These are phyloP conservation scores for Callaeas wilsoni DNA, from an alignment of 2,113 vertebrate species.

Conservation along the genomic window DNA sequence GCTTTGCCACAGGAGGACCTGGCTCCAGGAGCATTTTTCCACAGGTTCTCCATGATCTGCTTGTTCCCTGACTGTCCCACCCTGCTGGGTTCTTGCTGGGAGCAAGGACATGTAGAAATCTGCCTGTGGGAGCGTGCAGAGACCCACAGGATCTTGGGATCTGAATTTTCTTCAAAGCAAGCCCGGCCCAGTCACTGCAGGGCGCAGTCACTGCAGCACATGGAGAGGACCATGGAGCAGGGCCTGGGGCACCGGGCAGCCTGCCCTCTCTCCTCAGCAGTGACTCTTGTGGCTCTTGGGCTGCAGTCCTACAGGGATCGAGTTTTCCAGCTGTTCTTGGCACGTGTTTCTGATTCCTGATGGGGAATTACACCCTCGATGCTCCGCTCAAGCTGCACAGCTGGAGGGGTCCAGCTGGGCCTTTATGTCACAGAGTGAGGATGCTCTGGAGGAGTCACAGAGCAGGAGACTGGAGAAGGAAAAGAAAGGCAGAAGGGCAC, in stretches of 20 bases:
- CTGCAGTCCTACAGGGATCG: background rate
- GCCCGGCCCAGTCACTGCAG: background rate
- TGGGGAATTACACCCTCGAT: background rate
- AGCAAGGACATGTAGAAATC: background rate
- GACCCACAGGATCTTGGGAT: background rate
- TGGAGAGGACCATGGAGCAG: background rate
- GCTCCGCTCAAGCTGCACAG: background rate
- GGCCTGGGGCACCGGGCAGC: background rate
- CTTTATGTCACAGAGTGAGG: background rate
- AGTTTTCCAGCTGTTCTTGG: background rate
- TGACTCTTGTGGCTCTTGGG: background rate
- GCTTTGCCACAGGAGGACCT: background rate
- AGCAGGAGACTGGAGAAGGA: background rate
- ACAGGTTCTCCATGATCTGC: background rate
- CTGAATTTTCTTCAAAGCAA: background rate
- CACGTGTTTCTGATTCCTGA: background rate
- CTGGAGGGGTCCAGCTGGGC: background rate
- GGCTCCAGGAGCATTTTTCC: background rate
- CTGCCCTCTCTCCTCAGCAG: background rate
- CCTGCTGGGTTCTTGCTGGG: background rate
- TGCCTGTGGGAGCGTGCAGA: background rate
- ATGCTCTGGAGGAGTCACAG: background rate
- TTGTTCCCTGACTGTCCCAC: background rate
- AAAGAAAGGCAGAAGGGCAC: background rate
- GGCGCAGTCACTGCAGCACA: rapidly evolving